Base-by-base conservation (phyloP, 2,797 vertebrate species). In the Typhlichthys subterraneus region DNA sequence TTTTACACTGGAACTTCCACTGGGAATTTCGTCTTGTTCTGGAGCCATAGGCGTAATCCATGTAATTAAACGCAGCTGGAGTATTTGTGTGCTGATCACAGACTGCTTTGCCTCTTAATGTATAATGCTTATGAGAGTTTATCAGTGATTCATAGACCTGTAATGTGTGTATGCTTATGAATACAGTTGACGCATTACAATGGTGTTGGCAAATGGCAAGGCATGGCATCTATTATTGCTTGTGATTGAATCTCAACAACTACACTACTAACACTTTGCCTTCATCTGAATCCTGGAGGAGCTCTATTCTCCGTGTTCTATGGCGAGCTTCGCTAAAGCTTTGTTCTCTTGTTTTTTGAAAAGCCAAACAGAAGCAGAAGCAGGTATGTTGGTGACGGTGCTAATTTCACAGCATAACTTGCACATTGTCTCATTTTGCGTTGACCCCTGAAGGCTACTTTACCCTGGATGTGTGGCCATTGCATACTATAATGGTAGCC, bases 331-430 rank as follows among this genome's bases (percentile, higher is more conserved):
- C 76, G 53, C 65, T 85, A 70, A 88, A 85, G 87, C 69, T 92
- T 75, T 81, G 80, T 88, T 94, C 76, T 94, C 84, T 93, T 92
- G 83, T 75, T 85, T 75, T 85, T 88, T 85, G 85, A 81, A 94
- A 96, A 99, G 96, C 96, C 82, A 99, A 99, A 92, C 96, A 98
- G 97, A 98, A 98, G 95, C 96, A 96, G 90, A 98, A 98, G 71
- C 95, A 97, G 96, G 97, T 98, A 91, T 83, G 95, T 91, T 54
- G 72, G 17, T 45, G 5, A 53, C 33, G 57, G 52, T 65, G 60
- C 53, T 51, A 49, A 45, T 56, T n/a, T 46, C 58, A 53, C 50
- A 53, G 13, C 55, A 55, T 2, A 14, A 55, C 12, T 31, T 23
- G 45, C 45, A 57, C 55, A 57, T 45, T 57, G 33, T 33, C 29